Conservation (phyloP, 2,797 vertebrate species). For the Apogon talboti region DNA sequence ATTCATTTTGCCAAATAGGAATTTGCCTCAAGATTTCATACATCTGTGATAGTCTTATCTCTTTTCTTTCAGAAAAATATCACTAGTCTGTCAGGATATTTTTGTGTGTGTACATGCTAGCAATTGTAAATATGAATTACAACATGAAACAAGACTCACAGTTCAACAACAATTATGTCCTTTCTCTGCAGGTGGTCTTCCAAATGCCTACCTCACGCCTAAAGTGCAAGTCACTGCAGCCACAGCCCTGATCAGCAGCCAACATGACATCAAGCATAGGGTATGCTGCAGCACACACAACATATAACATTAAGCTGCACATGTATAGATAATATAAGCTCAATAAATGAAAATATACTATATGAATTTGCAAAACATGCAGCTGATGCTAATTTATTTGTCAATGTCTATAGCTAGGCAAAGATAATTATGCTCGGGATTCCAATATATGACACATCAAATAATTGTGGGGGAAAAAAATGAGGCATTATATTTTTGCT, state of each 20-base stretch:
- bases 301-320: no score
- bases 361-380: no score
- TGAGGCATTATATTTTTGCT: neutral
- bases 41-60: neutral
- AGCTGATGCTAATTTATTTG: no score
- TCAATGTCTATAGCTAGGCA: no score
- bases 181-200: conserved; percentile 83
- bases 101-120: neutral
- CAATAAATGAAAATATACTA: no score
- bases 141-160: neutral
- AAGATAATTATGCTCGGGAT: no score
- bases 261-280: conserved; percentile 98
- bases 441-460: no score
- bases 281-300: conserved; percentile 74
- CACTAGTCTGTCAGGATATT: neutral
- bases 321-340: no score
- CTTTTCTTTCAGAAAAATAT: neutral
- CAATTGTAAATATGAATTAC: neutral
- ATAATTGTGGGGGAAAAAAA: no score
- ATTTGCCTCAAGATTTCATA: neutral
- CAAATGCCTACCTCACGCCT: conserved; percentile 98
- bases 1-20: neutral
- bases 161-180: conserved; percentile 1
- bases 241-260: conserved; percentile 92
- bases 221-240: conserved; percentile 92